Base-by-base conservation (phyloP, 2,113 vertebrate genomes). In the Haliaeetus leucogaster region DNA sequence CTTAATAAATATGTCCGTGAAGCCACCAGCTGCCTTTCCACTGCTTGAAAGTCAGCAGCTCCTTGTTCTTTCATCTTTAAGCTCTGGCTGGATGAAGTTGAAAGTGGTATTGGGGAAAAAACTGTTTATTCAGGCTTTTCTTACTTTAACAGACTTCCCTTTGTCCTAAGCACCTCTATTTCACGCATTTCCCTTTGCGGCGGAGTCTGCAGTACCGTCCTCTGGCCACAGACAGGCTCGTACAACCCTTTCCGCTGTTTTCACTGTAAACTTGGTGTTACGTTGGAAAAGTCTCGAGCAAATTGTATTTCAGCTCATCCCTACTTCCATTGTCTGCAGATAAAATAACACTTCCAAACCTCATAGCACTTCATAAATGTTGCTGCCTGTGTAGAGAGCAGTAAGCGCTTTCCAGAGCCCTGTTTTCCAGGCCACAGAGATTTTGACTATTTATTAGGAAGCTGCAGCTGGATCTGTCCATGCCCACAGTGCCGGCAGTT, bases 91-190 rank as follows among this genome's bases (percentile, higher is more conserved):
- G 81, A 3, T 94, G 66, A 89, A 95, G 59, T 50, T 84, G 68
- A 56, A 94, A 91, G 84, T 29, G 23, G 32, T 43, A 58, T 26
- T 66, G 19, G 32, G 55, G 22, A 5, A 1, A 6, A 26, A 86
- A 19, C 9, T 82, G 61, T 96, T 93, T 94, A 85, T 95, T 94
- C 78, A 94, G 78, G 70, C 56, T 90, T 93, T 89, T 86, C 86
- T 89, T 74, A 38, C 59, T 89, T 65, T 52, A 72, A 85, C 70
- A 90, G 84, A 48, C 68, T 91, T 95, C 70, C n/a, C 70, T 95
- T 95, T 87, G 83, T 95, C 73, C 65, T n/a, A 26, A 29, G 25
- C 73, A 56, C 73, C 83, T 90, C 58, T 40, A 16, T 53, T 94
- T 88, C 78, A 89, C 55, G 50, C 47, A 1, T 56, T 87, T 89